phyloP scores from a whole-genome alignment of 2,888 invertebrate species.

The Galerucella calmariensis region DNA sequence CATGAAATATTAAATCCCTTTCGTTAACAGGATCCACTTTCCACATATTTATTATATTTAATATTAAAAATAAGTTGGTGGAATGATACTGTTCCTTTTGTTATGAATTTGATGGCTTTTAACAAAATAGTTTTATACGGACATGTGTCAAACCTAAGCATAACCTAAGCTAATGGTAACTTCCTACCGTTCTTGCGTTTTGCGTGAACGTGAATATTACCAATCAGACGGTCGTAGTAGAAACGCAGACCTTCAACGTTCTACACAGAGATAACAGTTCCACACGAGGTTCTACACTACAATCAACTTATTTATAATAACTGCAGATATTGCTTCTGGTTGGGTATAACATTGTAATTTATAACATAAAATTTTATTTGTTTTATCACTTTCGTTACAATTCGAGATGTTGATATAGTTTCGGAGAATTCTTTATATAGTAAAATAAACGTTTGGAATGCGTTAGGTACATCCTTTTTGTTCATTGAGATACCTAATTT shows the following conservation, averaged over 20 bases:
- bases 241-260: not conserved
- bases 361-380: not conserved
- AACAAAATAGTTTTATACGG: slow-evolving; percentile 3
- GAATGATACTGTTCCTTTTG: slow-evolving; percentile 12
- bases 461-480: not conserved
- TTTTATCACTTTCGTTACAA: not conserved
- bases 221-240: not conserved
- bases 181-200: not conserved
- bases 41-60: slow-evolving; percentile 53
- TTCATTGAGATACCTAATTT: not conserved
- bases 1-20: slow-evolving; percentile 69
- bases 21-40: slow-evolving; percentile 60
- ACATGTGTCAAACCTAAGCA: slow-evolving; percentile 6
- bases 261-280: no score
- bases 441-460: slow-evolving; percentile 4
- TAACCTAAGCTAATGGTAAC: not conserved
- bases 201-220: not conserved
- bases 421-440: not conserved
- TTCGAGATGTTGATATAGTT: not conserved
- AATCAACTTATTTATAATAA: no score
- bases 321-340: no score
- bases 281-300: not conserved
- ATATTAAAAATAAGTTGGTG: not conserved
- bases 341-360: no score
- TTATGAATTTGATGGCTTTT: slow-evolving; percentile 27